Conservation (phyloP, 2,888 invertebrate genomes). For the Hypena proboscidalis region DNA sequence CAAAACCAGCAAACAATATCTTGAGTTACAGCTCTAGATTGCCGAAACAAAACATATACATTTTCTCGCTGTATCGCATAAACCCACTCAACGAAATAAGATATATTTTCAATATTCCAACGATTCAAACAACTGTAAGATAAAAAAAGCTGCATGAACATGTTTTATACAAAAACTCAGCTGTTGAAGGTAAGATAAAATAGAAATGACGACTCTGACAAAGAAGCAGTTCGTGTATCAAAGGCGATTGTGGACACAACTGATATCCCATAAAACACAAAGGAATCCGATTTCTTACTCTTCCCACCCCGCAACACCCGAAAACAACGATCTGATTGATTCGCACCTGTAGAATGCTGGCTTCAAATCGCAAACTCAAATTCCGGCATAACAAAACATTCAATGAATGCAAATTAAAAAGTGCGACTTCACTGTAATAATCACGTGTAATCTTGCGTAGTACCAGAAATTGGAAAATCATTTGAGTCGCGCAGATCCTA, state of each 20-base stretch:
- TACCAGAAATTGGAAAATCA: slow-evolving; percentile 27
- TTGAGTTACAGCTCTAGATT: too few species aligned
- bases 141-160: neutral
- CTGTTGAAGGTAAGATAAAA: slow-evolving; percentile 6
- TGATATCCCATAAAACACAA: slow-evolving; percentile 31
- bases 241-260: slow-evolving; percentile 19
- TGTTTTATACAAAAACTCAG: slow-evolving; percentile 4
- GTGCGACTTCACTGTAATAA: too few species aligned
- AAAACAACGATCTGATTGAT: neutral
- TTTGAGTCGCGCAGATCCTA: slow-evolving; percentile 33
- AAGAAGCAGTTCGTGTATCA: slow-evolving; percentile 16
- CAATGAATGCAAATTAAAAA: slow-evolving; percentile 7
- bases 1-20: too few species aligned
- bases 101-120: too few species aligned
- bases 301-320: neutral
- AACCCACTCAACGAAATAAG: too few species aligned
- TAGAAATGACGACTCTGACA: slow-evolving; percentile 5
- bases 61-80: too few species aligned
- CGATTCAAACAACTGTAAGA: neutral
- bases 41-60: too few species aligned
- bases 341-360: slow-evolving; percentile 7
- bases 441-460: too few species aligned
- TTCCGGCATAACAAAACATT: neutral
- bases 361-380: neutral
- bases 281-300: slow-evolving; percentile 32